Base-by-base conservation (phyloP, 2,797 vertebrate species). In the Lateolabrax maculatus region DNA sequence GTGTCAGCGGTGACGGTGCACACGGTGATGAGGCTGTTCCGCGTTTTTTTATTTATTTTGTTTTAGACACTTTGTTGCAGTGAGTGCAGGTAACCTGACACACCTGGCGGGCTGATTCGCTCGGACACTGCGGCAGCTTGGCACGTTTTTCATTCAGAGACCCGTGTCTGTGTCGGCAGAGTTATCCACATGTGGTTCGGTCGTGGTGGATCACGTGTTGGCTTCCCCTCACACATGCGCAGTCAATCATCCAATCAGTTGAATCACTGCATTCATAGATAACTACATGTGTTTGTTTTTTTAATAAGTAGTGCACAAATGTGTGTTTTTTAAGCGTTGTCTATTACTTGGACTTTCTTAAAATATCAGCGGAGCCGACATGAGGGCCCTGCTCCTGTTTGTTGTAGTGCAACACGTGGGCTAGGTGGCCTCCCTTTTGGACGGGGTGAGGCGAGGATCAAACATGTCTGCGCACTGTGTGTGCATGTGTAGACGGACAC, bases 321-420 rank as follows among this genome's bases (percentile, higher is more conserved):
- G 3, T 27, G 9, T 9, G 2, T 34, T 41, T 39, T n/a, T 8
- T 0, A 25, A n/a, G 4, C 64, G 18, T 53, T 29, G 1, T 1
- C 0, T 19, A 11, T 43, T 0, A 1, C 5, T 46, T 41, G 27
- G 5, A 41, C 8, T 2, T 10, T 25, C 0, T 19, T 16, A 3
- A 55, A 44, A 34, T 46, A 3, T 7, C 6, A 16, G 15, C 6
- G 2, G 37, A 15, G 6, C 2, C 19, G 15, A 16, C 15, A 21
- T 5, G 0, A 25, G 53, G 81, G 63, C 73, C 73, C 53, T 43
- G 36, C 21, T 58, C 4, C 7, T 27, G 78, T 92, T 89, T 94
- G 87, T 94, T 92, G 76, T 93, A 93, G 80, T 89, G 52, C 60
- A 83, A 84, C 94, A 94, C 90, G 93, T 95, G 95, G 90, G 65